These are phyloP conservation scores for Zootoca vivipara DNA, from an alignment of 2,113 vertebrate genomes.

Conservation along the genomic window DNA sequence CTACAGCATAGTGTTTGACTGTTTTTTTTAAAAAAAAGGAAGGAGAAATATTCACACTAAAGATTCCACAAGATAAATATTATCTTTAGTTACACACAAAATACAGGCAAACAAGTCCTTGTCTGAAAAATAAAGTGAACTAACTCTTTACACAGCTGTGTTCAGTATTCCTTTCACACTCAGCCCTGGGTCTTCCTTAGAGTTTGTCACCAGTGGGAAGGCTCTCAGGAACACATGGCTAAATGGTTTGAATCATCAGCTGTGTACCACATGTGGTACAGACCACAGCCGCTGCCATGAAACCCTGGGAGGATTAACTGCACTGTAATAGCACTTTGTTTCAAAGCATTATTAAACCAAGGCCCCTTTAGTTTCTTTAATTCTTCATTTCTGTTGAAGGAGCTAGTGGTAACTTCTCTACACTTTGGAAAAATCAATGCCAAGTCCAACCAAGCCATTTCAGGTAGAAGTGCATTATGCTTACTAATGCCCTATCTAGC, in stretches of 20 bases:
- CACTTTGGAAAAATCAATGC: neutral
- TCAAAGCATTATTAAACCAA: neutral
- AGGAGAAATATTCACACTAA: slow-evolving; percentile 1
- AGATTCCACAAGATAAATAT: slow-evolving; percentile 51
- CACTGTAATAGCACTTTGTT: rapidly evolving
- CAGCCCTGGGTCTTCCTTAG: neutral
- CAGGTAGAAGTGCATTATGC: neutral
- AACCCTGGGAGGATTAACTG: neutral
- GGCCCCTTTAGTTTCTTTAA: neutral
- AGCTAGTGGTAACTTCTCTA: neutral
- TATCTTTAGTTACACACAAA: slow-evolving; percentile 60
- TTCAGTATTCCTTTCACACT: slow-evolving; percentile 18
- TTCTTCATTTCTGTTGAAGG: neutral
- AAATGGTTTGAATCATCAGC: neutral
- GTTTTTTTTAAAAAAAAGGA: slow-evolving; percentile 55
- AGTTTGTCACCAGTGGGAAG: rapidly evolving
- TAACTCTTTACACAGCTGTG: neutral
- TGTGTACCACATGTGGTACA: neutral
- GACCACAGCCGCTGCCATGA: rapidly evolving
- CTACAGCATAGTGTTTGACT: slow-evolving; percentile 56
- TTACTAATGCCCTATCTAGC: neutral
- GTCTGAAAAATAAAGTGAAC: slow-evolving; percentile 42
- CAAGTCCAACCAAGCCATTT: neutral
- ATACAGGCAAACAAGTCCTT: slow-evolving; percentile 48
- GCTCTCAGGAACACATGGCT: neutral